Conservation (phyloP, 2,797 vertebrate genomes). For the Macropus fuliginosus region DNA sequence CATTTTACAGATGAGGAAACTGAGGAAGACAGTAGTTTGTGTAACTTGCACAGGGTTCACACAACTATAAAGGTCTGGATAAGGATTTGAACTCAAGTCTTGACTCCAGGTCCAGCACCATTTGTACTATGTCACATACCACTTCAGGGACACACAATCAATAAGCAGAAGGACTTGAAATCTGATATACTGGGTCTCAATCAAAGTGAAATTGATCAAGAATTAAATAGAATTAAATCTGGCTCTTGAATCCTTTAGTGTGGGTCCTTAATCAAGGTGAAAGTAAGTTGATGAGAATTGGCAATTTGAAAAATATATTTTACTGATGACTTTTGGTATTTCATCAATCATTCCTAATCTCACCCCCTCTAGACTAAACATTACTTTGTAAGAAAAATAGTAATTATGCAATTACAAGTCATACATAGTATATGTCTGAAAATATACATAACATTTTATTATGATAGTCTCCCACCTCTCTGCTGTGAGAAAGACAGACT, state of each 20-base stretch:
- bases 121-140: neutral
- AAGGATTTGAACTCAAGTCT: neutral
- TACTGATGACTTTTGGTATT: neutral
- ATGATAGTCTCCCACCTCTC: neutral
- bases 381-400: neutral
- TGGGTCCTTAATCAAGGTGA: neutral
- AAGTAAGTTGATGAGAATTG: slow-evolving; percentile 4
- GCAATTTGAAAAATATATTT: neutral
- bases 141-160: neutral
- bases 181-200: neutral
- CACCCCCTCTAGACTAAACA: neutral
- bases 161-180: neutral
- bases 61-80: neutral
- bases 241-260: neutral
- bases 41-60: neutral
- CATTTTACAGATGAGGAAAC: neutral
- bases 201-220: neutral
- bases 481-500: neutral
- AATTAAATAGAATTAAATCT: neutral
- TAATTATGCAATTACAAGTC: neutral
- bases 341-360: neutral
- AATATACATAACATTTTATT: neutral
- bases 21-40: neutral
- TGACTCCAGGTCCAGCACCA: neutral
- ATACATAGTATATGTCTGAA: neutral